Base-by-base conservation (phyloP, 2,797 vertebrate species). In the Arremon aurantiirostris region DNA sequence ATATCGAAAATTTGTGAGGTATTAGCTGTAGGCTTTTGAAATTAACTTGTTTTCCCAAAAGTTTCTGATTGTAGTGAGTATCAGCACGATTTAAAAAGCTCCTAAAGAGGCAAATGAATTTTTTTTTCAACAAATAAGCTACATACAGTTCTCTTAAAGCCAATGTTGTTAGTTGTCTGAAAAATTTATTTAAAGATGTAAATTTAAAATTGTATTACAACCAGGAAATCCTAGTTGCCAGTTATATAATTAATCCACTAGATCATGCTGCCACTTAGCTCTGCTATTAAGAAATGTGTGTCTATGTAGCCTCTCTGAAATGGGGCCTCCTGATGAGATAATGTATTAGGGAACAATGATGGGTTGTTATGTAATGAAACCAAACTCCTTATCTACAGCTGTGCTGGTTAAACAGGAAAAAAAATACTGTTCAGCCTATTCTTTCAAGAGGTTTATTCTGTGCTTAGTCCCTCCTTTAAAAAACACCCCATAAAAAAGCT, bases 201-300 rank as follows among this genome's bases (percentile, higher is more conserved):
- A 32, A 90, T 63, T 84, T 52, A 23, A 76, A 95, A 28, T 56
- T 66, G 39, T 52, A 14, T 69, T 88, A 9, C n/a, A 49, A 65
- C 47, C 13, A 75, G 82, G 86, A 84, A 88, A 93, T 57, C 55
- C 70, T 81, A 27, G 80, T 84, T 94, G 56, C 64, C 64, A 55
- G 89, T 94, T 94, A 37, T 16, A 17, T 91, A 96, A 94, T 96
- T 95, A 94, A 94, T 90, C 93, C 82, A 94, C 57, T 95, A 93
- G 90, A 90, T 91, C 82, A 86, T 79, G 70, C 90, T 5, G 20
- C 85, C 50, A 65, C 91, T 93, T 90, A 90, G 61, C 69, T 89
- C 68, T 85, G 72, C 82, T 79, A 28, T 91, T 86, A 94, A 86
- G 90, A 84, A 88, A 65, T 18, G 61, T 72, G 70, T 87, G 82